Percentiles rank a stretch among this genome's conserved stretches.
Conservation (phyloP, 1,140 invertebrate species). For the Drosophila azteca region DNA sequence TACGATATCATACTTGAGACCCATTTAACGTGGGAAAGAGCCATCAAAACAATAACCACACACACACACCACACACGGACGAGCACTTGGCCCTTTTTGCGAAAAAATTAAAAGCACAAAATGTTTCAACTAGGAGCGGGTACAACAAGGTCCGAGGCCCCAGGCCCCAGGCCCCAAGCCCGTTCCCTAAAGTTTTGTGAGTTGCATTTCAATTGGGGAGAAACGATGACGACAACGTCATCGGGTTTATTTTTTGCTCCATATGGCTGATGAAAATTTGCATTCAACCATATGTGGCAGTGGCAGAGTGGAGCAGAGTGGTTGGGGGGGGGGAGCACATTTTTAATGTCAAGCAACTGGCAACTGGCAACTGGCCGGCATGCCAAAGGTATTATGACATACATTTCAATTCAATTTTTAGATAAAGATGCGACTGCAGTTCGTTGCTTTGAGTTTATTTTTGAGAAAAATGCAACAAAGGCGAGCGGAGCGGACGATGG, state of each 20-base stretch:
- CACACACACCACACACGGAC: neutral
- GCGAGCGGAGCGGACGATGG: constrained; percentile 29
- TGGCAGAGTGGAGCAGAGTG: neutral
- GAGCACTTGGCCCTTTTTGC: constrained; percentile 56
- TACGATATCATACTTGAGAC: constrained; percentile 45
- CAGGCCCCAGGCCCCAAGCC: neutral
- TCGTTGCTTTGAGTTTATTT: constrained; percentile 61
- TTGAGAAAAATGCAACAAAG: constrained; percentile 73
- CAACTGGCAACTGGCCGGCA: constrained; percentile 62
- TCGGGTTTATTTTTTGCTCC: constrained; percentile 50
- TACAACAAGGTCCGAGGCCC: no score
- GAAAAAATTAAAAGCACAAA: constrained; percentile 39
- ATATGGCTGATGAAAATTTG: constrained; percentile 65
- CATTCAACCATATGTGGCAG: constrained; percentile 54
- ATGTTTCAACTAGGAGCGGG: constrained; percentile 41
- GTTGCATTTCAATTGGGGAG: constrained; percentile 67
- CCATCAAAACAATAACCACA: constrained; percentile 7
- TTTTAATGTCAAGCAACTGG: constrained; percentile 57
- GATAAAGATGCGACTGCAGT: constrained; percentile 72
- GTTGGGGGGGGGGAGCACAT: no score
- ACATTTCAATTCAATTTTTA: constrained; percentile 70
- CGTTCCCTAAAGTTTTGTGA: constrained; percentile 47
- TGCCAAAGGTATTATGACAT: constrained; percentile 76
- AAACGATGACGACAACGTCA: constrained; percentile 47
- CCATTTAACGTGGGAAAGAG: constrained; percentile 69